phyloP scores from a whole-genome alignment of 2,113 vertebrate genomes.

The Tringa solitaria region DNA sequence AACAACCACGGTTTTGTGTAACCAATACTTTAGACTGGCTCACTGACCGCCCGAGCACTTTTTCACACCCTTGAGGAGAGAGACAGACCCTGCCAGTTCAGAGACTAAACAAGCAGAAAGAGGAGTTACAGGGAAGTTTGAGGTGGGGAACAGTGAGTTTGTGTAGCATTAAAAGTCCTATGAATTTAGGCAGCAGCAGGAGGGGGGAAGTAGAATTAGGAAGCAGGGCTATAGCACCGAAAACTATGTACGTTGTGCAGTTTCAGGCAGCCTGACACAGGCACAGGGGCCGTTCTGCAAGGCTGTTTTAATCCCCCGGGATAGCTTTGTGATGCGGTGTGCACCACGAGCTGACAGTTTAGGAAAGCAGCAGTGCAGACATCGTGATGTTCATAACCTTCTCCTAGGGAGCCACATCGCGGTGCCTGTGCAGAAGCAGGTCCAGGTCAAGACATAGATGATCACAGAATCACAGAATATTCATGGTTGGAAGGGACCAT shows the following conservation, averaged over 20 bases:
- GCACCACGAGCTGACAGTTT: not conserved
- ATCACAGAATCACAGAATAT: too few relatives aligned
- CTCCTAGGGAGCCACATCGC: fast-evolving
- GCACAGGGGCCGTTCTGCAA: not conserved
- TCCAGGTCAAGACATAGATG: not conserved
- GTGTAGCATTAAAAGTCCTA: not conserved
- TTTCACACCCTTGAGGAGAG: not conserved
- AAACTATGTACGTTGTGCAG: not conserved
- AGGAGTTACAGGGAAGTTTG: not conserved
- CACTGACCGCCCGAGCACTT: not conserved
- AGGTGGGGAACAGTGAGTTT: not conserved
- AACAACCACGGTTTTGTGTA: fast-evolving
- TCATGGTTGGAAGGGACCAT: too few relatives aligned
- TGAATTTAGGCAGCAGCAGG: not conserved
- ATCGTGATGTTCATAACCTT: fast-evolving
- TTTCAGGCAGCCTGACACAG: not conserved
- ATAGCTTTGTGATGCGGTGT: not conserved
- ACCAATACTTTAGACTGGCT: not conserved
- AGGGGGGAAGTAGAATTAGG: not conserved
- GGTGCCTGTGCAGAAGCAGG: not conserved
- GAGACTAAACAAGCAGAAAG: not conserved
- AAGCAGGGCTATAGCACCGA: not conserved
- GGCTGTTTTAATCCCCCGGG: not conserved
- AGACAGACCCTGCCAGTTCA: not conserved
- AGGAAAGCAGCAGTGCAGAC: not conserved